Percentiles rank a stretch among this genome's conserved stretches.
These are phyloP conservation scores for Strix aluco DNA, from an alignment of 2,113 vertebrate genomes.

Conservation along the genomic window DNA sequence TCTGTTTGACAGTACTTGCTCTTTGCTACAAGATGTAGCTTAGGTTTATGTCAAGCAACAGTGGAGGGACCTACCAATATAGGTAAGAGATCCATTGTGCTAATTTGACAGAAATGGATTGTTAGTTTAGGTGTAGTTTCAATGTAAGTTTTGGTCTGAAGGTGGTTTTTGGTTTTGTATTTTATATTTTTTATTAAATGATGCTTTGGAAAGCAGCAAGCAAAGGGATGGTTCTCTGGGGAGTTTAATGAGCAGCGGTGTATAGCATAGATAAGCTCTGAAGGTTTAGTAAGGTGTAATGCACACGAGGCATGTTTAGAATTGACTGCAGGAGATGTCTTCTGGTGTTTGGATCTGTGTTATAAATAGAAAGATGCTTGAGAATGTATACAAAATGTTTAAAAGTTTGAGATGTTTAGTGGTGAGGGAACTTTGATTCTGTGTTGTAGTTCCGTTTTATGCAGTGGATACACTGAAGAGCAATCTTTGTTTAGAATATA, in stretches of 20 bases:
- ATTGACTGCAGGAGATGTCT: accelerated
- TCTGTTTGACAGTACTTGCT: accelerated
- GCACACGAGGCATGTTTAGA: accelerated
- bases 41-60: accelerated
- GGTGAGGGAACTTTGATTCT: not conserved
- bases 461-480: not conserved
- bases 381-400: accelerated
- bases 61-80: accelerated
- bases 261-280: not conserved
- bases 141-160: not conserved
- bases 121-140: not conserved
- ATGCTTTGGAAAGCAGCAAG: not conserved
- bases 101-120: accelerated
- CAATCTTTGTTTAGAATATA: not conserved
- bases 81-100: not conserved
- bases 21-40: accelerated
- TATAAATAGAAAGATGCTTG: not conserved
- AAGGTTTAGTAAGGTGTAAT: not conserved
- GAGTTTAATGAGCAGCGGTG: not conserved
- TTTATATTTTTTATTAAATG: not conserved
- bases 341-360: not conserved
- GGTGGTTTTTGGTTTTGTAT: accelerated
- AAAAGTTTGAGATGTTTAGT: not conserved
- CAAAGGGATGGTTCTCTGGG: accelerated
- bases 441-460: not conserved